Percentiles rank a stretch among this genome's conserved stretches.
Evolutionary conservation across 2,113 vertebrate species (phyloP).

Genomic region (Colius striatus): DNA sequence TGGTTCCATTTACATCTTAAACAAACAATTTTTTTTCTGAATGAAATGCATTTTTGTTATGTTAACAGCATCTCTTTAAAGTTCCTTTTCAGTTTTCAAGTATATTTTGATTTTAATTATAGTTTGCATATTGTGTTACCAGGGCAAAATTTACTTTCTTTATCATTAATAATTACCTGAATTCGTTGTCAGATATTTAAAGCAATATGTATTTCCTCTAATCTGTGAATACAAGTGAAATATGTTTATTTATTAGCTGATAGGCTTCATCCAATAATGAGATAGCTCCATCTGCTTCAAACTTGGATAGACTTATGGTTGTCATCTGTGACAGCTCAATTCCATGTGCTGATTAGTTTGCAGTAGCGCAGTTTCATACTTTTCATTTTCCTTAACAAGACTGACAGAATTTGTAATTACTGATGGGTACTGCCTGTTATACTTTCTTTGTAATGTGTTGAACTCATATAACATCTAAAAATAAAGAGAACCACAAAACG

Average conservation of each 20-base stretch:
- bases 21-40: neutral
- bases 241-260: conserved; percentile 59
- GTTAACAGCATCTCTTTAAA: neutral
- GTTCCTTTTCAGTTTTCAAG: neutral
- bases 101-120: neutral
- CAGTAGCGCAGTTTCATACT: neutral
- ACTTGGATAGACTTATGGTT: conserved; percentile 20
- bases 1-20: neutral
- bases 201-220: neutral
- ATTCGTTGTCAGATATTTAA: neutral
- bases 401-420: conserved; percentile 53
- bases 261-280: conserved; percentile 40
- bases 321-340: conserved; percentile 59
- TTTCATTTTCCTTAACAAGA: conserved; percentile 56
- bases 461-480: conserved; percentile 31
- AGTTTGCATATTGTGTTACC: neutral
- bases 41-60: neutral
- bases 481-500: neutral
- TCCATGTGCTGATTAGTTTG: conserved; percentile 54
- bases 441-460: conserved; percentile 48
- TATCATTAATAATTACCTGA: neutral
- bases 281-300: conserved; percentile 51
- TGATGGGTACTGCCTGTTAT: neutral
- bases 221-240: conserved; percentile 31
- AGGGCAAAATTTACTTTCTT: neutral